A percentile compares a stretch with the other conserved stretches of the same genome.
phyloP scores from a whole-genome alignment of 2,888 invertebrate species.

The Sepioteuthis lessoniana region DNA sequence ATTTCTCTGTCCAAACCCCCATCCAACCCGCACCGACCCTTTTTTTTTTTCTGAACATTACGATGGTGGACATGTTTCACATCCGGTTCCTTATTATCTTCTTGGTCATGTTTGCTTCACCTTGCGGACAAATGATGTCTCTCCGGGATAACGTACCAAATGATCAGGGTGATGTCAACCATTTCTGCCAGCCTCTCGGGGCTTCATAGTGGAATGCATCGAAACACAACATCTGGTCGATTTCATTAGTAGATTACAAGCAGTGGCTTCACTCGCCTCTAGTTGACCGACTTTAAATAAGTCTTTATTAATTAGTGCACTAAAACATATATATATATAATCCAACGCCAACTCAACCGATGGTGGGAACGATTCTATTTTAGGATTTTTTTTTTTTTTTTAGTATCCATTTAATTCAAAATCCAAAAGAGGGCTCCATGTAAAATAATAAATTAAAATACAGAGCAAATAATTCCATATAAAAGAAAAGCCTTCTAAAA shows the following conservation, averaged over 20 bases:
- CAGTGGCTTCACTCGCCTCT: not conserved
- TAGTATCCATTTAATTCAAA: no score
- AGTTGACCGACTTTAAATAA: not conserved
- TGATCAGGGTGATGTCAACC: not conserved
- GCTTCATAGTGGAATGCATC: not conserved
- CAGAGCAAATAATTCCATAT: no score
- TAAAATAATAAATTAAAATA: no score
- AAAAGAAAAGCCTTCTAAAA: no score
- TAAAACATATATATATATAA: no score
- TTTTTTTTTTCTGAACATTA: not conserved
- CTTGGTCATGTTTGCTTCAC: not conserved
- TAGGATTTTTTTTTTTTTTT: no score
- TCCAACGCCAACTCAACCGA: no score
- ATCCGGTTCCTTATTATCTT: not conserved
- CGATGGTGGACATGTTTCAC: conserved; percentile 33
- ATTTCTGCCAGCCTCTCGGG: not conserved
- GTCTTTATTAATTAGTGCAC: no score
- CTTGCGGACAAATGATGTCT: not conserved
- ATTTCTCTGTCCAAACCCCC: no score
- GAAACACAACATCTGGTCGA: not conserved
- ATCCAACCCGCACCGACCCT: no score
- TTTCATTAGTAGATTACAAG: not conserved
- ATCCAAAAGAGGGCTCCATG: no score
- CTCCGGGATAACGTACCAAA: not conserved
- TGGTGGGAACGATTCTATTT: no score